Base-by-base conservation (phyloP, 1,140 invertebrate genomes). In the Drosophila pruinosa region DNA sequence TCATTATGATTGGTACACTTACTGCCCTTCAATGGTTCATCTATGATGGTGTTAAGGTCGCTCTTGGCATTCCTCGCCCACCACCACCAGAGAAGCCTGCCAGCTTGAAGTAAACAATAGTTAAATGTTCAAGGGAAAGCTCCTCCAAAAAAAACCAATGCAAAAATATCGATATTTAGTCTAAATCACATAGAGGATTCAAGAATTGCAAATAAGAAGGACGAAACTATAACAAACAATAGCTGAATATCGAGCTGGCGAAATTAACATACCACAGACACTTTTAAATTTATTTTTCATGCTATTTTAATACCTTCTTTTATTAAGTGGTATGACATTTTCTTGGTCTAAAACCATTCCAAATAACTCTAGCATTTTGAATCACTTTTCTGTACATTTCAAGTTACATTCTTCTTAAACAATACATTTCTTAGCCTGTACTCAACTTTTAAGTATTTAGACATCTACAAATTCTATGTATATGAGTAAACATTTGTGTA, bases 21-120 rank as follows among this genome's bases (percentile, higher is more conserved):
- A 99, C 99, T 45, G 99, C 98, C 41, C 94, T 98, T 57, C 99
- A 99, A 92, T 99, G 99, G 99, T 99, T 99, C 93, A 99, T 99
- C 92, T 99, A 99, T 90, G 99, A 99, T 92, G 97, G 96, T 53
- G 98, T 99, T 17, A 98, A 98, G 93, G 97, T 98, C 2, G 95
- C 94, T 79, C 93, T 98, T 36, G 93, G 95, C 68, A 95, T 99
- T 92, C 99, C 99, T 39, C 95, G 99, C 76, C 99, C 99, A 85
- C 99, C 99, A 92, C 99, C 99, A 92, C 97, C 98, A 91, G 95
- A 97, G 92, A 99, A 99, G 97, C 99, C 99, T 41, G 98, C 97
- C 91, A 98, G 97, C 22, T 94, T 99, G 78, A 97, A 96, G 91
- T 91, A 96, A 97, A 89, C 92, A 50, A 50, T 34, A 71, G 17